Evolutionary conservation across 2,888 invertebrate genomes (phyloP), one percentile per base, ranked within the genome.

Genomic region (Tenthredo distinguenda): DNA sequence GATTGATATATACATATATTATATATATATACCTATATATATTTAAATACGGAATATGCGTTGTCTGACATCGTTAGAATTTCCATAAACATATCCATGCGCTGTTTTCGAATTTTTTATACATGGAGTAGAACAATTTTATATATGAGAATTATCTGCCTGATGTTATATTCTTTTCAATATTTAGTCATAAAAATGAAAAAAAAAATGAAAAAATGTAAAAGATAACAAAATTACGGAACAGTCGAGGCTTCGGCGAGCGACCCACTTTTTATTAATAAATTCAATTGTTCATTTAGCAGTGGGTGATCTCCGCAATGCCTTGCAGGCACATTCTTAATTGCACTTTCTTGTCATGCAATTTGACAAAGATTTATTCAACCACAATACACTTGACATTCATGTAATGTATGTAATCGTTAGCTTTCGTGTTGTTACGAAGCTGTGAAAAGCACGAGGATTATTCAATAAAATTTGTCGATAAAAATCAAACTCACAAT

Each of bases 331-430:
- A 26, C 62, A 62, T 62, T 62, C 62, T 62, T 62, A 26, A 62
- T 62, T 62, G 62, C 62, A 26, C 12, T 68, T 68, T 68, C 12
- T 26, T 18, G 31, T 18, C 68, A 68, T 68, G 68, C 68, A 34
- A 68, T 68, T 68, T 68, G 68, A 68, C 68, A 68, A 68, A 68
- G 34, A 68, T 34, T 34, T 68, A 68, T 68, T 18, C 34, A 26
- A 68, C 34, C 68, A 68, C 68, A 68, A 68, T 68, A 68, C 68
- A 68, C 12, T 31, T 34, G 68, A 68, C 68, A 68, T 68, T 31
- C 68, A 68, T 68, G 68, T 68, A 47, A 12, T 47, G 47, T 47
- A 47, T 47, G 47, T 68, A 31, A 26, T 34, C 18, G 26, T 34
- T 34, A 68, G 68, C 68, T 68, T 68, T 31, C 68, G 68, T 68